phyloP scores from a whole-genome alignment of 2,888 invertebrate species.

The Scaptomyza parva region DNA sequence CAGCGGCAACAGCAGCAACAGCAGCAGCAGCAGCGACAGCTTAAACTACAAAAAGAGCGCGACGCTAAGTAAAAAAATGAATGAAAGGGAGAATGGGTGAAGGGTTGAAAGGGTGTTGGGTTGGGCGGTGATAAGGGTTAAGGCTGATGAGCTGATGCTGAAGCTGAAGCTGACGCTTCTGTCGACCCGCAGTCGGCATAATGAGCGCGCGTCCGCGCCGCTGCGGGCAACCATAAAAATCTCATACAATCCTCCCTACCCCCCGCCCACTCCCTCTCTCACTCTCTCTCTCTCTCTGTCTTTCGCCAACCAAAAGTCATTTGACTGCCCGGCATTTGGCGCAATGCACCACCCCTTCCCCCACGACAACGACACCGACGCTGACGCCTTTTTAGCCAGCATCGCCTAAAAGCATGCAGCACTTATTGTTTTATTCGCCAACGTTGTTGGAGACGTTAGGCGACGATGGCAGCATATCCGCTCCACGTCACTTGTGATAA shows the following conservation, averaged over 20 bases:
- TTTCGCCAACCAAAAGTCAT: constrained; percentile 31
- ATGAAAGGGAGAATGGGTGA: not conserved
- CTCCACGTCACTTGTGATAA: constrained; percentile 80
- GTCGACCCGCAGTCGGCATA: constrained; percentile 67
- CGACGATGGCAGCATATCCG: constrained; percentile 73
- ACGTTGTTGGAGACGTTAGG: constrained; percentile 31
- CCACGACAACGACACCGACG: no score
- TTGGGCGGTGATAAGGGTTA: constrained; percentile 60
- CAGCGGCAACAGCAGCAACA: constrained; percentile 15
- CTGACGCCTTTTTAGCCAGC: not conserved
- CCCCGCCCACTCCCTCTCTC: not conserved
- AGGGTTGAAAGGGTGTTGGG: no score
- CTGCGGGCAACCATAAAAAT: constrained; percentile 77
- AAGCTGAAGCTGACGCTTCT: constrained; percentile 28
- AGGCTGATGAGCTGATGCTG: constrained; percentile 65
- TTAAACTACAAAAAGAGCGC: constrained; percentile 65
- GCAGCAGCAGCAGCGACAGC: constrained; percentile 46
- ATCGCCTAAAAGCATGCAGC: constrained; percentile 75
- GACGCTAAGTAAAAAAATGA: constrained; percentile 30
- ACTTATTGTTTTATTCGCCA: constrained; percentile 77
- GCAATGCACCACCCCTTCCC: constrained; percentile 64
- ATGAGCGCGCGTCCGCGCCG: constrained; percentile 71
- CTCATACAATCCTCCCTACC: constrained; percentile 27
- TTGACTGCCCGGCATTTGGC: constrained; percentile 67
- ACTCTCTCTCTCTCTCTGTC: no score